Evolutionary conservation across 2,113 vertebrate genomes (phyloP), one percentile per base, ranked within the genome.

Genomic region (Perca schrenkii): DNA sequence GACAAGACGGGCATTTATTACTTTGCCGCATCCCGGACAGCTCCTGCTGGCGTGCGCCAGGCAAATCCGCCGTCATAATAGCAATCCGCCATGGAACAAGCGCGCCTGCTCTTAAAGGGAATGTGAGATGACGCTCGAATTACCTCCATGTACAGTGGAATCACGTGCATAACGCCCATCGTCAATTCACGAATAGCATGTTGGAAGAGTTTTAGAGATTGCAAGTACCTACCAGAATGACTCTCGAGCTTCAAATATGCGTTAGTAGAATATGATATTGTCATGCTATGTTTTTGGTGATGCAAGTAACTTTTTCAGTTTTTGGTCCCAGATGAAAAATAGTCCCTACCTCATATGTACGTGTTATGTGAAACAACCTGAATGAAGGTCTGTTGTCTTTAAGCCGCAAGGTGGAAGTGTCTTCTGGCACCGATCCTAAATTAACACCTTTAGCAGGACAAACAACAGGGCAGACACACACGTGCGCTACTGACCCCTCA

Each of bases 371-470:
- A 70, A 67, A 78, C 77, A 72, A 86, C 82, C 74, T 74, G 64
- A 77, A 34, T 83, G 52, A 88, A 16, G 13, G 36, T 50, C 12
- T 83, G 72, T 65, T 69, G 46, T 62, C 70, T 85, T n/a, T 56
- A 22, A 70, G 22, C 75, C 78, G n/a, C 13, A 14, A 49, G 31
- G 65, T 68, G 73, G 56, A 78, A 74, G 47, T 53, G 57, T 83
- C 53, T 86, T 28, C 50, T 90, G 90, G 90, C 89, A 52, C 50
- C 8, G 64, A n/a, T 72, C 75, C 87, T 76, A 82, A 83, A 85
- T 79, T 78, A 88, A 87, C 79, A 87, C 84, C 89, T 89, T 40
- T 77, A 63, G 62, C 84, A 87, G 82, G 65, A 84, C 54, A 21
- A 62, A 67, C 66, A 70, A 34, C 16, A 28, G 57, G 34, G 40